Percentiles rank a stretch among this genome's conserved stretches.
Conservation (phyloP, 1,140 invertebrate species). For the Caenorhabditis brenneri region DNA sequence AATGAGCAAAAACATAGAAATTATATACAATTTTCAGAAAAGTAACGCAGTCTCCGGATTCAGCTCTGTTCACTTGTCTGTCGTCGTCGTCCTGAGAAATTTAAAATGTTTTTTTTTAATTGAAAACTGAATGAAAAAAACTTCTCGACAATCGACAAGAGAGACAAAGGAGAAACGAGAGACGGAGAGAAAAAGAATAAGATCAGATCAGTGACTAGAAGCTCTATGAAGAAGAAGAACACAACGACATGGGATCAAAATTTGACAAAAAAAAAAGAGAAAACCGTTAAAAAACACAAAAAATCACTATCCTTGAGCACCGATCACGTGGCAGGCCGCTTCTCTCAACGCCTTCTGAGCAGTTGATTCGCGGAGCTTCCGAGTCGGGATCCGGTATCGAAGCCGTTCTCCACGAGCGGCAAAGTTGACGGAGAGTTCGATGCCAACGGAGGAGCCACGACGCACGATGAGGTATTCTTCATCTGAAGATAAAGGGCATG, state of each 20-base stretch:
- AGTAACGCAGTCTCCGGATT: background rate
- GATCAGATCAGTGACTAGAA: background rate
- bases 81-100: background rate
- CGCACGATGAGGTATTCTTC: slow-evolving; percentile 32
- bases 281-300: background rate
- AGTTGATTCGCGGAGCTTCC: background rate
- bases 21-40: background rate
- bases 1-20: background rate
- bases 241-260: background rate
- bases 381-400: background rate
- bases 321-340: background rate
- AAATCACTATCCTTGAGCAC: background rate
- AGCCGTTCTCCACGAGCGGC: slow-evolving; percentile 13
- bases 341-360: background rate
- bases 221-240: background rate
- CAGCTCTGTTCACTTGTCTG: slow-evolving; percentile 3
- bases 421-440: slow-evolving; percentile 17
- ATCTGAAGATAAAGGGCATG: background rate
- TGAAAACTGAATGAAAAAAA: background rate
- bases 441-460: slow-evolving; percentile 10
- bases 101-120: background rate
- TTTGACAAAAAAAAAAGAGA: background rate
- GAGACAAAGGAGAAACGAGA: background rate
- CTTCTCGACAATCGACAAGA: background rate
- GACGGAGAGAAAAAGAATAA: slow-evolving; percentile 11